Evolutionary conservation across 1,140 invertebrate species (phyloP), one percentile per base, ranked within the genome.

Genomic region (Nomia melanderi): DNA sequence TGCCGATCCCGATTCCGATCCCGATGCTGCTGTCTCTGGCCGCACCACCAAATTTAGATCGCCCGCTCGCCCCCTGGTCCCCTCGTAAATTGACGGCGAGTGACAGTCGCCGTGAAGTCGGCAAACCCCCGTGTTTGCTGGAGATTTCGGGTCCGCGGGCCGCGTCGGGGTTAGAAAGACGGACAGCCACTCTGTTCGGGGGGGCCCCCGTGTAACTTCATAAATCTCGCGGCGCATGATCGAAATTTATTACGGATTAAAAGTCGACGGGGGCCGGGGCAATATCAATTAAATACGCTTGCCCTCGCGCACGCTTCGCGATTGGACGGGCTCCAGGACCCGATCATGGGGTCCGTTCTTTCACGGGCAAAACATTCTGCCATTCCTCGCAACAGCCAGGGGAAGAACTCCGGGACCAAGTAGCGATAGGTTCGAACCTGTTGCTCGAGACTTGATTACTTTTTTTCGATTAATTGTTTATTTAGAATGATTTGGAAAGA

Each of bases 221-320:
- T 88, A 88, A 89, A 88, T 88, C 87, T 88, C 74, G 75, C 64
- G 50, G 74, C 77, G 73, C 78, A 85, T 83, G 82, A 88, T 85
- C 82, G 84, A 86, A 87, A 89, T 89, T 89, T 88, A 89, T 88
- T 85, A 83, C 77, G 78, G 78, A 88, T 88, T 87, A 87, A 88
- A 82, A 86, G 79, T 81, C 74, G 57, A 36, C 70, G 73, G 77
- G n/a, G 41, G 60, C 65, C 77, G 53, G 57, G 75, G 71, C 69
- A 83, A 88, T 90, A 90, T 88, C 86, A 88, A 90, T 90, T 90
- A 88, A 88, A 88, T 81, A 64, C 70, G 75, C 25, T 64, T 9
- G 53, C 9, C 57, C 27, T 27, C 2, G 54, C 27, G 5, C 33
- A 23, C 62, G n/a, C n/a, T n/a, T n/a, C n/a, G n/a, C 64, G 69